A percentile compares a stretch with the other conserved stretches of the same genome.
These are phyloP conservation scores for Platygyra sinensis DNA, from an alignment of 64 coral and sea anemone species.

Conservation along the genomic window DNA sequence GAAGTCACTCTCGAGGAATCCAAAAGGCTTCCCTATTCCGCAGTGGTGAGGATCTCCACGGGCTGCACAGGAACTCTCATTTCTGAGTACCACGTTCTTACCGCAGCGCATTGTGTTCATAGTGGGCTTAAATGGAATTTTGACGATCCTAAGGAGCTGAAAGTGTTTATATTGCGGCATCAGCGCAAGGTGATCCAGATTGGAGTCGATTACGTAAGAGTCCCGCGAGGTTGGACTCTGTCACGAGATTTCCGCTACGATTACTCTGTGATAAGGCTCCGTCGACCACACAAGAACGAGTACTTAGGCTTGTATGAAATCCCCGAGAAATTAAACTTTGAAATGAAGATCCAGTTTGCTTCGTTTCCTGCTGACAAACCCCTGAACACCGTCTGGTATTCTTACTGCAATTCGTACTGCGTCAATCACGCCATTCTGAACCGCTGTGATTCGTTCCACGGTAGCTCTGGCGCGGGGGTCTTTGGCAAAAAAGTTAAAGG, in stretches of 20 bases:
- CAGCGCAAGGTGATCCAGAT: conserved; percentile 61
- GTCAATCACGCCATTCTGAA: conserved; percentile 61
- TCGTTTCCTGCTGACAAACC: conserved; percentile 76
- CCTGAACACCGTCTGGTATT: conserved; percentile 70
- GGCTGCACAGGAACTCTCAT: conserved; percentile 84
- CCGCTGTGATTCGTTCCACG: conserved; percentile 66
- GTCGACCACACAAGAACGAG: conserved; percentile 13
- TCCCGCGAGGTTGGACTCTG: conserved; percentile 73
- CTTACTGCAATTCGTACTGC: conserved; percentile 53
- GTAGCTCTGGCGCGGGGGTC: conserved; percentile 81
- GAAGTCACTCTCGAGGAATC: conserved; percentile 5
- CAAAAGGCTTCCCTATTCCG: conserved; percentile 60
- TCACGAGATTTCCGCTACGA: conserved; percentile 51
- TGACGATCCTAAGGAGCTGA: conserved; percentile 36
- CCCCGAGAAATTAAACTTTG: background rate
- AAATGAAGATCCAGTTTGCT: conserved; percentile 54
- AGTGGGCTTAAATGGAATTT: conserved; percentile 59
- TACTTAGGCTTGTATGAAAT: conserved; percentile 54
- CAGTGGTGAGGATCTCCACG: conserved; percentile 70
- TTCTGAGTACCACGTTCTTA: conserved; percentile 67
- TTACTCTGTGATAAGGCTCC: conserved; percentile 72
- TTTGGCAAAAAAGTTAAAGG: conserved; percentile 44
- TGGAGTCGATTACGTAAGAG: conserved; percentile 52
- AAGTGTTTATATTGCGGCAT: conserved; percentile 64
- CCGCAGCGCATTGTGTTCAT: conserved; percentile 83